Evolutionary conservation across 2,888 invertebrate species (phyloP), one percentile per base, ranked within the genome.

Genomic region (Pandemis corylana): DNA sequence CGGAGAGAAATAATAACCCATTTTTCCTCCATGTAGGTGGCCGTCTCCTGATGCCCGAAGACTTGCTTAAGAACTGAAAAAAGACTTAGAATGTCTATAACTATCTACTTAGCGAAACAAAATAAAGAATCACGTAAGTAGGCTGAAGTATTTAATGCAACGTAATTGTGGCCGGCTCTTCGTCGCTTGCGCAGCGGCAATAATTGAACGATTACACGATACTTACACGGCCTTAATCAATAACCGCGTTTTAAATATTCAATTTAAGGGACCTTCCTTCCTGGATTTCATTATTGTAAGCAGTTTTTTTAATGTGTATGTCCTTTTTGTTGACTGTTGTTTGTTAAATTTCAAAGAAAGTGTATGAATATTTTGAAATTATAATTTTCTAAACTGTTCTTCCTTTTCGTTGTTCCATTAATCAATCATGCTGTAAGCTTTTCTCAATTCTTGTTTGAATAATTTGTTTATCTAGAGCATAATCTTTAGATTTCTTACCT

Each of bases 121-220:
- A 71, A 75, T 75, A 70, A 75, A 67, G 67, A 42, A 68, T 56
- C 46, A 71, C 9, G 46, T 68, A 75, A 75, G 71, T 75, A 71
- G 67, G 75, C 64, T 72, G 68, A 53, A 64, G 68, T 75, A 75
- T 75, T 75, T 72, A 71, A 72, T 72, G 53, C 70, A 41, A 61
- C 69, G 66, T 73, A 72, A 76, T 76, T 69, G 62, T 51, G 80
- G 59, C 28, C 53, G 53, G 80, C 83, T 77, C 80, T 82, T 76
- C 76, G 70, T 71, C 71, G 79, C 76, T 78, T 76, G 80, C 77
- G 81, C 80, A 77, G 78, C 79, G 79, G 79, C 77, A 75, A 83
- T 81, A 80, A 86, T 87, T 80, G 82, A 82, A 78, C 81, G 84
- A 86, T 87, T 85, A 84, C 80, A 81, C 80, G 81, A 79, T 76